phyloP scores from a whole-genome alignment of 2,797 vertebrate genomes.

The Intellagama lesueurii region DNA sequence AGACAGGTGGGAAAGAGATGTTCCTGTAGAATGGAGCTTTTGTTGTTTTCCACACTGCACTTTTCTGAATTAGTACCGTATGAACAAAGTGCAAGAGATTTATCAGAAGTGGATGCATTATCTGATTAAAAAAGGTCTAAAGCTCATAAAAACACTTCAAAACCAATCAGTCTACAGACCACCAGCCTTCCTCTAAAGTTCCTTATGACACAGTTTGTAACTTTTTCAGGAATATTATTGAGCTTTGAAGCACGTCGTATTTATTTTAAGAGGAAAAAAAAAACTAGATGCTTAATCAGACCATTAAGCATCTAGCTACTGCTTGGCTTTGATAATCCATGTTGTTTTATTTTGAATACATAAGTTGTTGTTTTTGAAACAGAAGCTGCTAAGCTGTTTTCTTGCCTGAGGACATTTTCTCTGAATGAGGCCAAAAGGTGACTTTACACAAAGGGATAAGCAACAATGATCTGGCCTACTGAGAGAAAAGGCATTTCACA shows the following conservation, averaged over 20 bases:
- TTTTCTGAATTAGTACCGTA: not conserved
- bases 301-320: not conserved
- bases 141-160: not conserved
- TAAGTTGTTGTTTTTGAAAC: conserved; percentile 10
- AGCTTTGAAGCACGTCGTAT: not conserved
- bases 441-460: not conserved
- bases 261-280: not conserved
- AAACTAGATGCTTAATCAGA: not conserved
- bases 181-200: not conserved
- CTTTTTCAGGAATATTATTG: not conserved
- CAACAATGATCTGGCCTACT: not conserved
- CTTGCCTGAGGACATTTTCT: conserved; percentile 15
- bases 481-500: not conserved
- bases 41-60: not conserved
- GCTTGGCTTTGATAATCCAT: not conserved
- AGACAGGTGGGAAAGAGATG: not conserved
- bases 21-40: not conserved
- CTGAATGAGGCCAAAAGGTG: not conserved
- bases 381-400: not conserved
- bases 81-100: not conserved
- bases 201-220: not conserved
- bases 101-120: not conserved
- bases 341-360: conserved; percentile 16
- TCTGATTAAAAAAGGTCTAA: not conserved
- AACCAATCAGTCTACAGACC: not conserved